phyloP scores from a whole-genome alignment of 2,797 vertebrate species.

The Acestrorhynchus altus region DNA sequence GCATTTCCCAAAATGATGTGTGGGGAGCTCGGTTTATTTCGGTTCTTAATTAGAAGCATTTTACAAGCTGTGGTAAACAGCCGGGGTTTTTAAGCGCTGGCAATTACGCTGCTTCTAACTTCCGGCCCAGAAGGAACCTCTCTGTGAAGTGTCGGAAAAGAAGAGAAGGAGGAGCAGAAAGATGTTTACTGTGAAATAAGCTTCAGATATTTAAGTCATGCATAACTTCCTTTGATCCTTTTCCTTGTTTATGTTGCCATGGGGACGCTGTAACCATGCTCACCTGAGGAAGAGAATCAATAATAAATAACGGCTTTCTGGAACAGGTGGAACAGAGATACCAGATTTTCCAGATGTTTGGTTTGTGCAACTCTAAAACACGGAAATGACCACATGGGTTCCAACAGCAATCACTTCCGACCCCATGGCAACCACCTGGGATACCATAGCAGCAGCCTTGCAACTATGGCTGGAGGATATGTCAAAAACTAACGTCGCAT shows the following conservation, averaged over 20 bases:
- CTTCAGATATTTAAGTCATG: background rate
- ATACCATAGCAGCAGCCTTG: too few species aligned
- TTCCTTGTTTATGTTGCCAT: slow-evolving; percentile 1
- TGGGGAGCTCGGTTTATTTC: background rate
- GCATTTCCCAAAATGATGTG: background rate
- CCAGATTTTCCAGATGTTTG: too few species aligned
- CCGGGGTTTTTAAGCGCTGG: background rate
- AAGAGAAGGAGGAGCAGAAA: background rate
- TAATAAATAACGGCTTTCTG: background rate
- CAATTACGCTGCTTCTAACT: background rate
- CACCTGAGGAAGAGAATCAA: background rate
- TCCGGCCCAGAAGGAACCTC: background rate
- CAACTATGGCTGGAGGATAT: too few species aligned
- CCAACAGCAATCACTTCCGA: too few species aligned
- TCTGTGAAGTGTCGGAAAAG: background rate
- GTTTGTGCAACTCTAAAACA: too few species aligned
- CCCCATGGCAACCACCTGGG: too few species aligned
- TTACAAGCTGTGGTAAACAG: background rate
- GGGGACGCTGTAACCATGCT: background rate
- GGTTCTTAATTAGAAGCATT: background rate
- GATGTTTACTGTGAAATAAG: background rate
- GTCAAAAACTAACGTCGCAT: too few species aligned
- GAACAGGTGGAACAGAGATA: too few species aligned
- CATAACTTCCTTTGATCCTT: background rate
- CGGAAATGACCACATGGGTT: too few species aligned